Evolutionary conservation across 2,113 vertebrate species (phyloP).

Genomic region (Pangasianodon hypophthalmus): DNA sequence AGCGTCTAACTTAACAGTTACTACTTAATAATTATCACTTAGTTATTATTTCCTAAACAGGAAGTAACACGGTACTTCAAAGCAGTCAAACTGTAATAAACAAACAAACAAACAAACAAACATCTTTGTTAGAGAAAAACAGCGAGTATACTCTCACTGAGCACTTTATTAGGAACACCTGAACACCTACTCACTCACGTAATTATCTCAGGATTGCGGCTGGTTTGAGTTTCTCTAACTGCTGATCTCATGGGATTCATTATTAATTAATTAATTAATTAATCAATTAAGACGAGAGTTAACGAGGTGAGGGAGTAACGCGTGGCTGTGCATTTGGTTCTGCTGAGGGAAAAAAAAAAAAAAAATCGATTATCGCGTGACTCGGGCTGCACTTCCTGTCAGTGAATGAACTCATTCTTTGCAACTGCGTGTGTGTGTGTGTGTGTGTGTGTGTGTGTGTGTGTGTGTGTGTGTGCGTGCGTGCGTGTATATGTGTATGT

Average conservation of each 20-base stretch:
- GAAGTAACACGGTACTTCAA: neutral
- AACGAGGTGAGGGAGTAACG: neutral
- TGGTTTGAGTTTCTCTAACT: neutral
- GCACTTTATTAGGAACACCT: neutral
- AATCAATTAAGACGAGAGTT: neutral
- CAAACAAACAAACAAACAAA: no score
- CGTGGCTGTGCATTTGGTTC: slow-evolving; percentile 11
- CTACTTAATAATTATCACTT: no score
- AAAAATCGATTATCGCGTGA: slow-evolving; percentile 60
- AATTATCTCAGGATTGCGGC: neutral
- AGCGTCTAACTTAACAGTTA: no score
- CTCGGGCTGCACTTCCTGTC: slow-evolving; percentile 57
- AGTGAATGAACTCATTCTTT: slow-evolving; percentile 59
- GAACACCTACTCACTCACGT: neutral
- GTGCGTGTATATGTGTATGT: slow-evolving; percentile 20
- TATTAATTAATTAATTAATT: neutral
- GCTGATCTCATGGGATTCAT: neutral
- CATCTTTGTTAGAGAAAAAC: no score
- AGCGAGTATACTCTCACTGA: no score
- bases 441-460: neutral
- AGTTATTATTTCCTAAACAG: neutral
- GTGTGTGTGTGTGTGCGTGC: neutral
- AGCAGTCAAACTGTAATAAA: no score
- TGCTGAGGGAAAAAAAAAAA: slow-evolving; percentile 26
- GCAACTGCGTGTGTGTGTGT: slow-evolving; percentile 43